These are phyloP conservation scores for Lamprotornis superbus DNA, from an alignment of 2,113 vertebrate genomes.

Conservation along the genomic window DNA sequence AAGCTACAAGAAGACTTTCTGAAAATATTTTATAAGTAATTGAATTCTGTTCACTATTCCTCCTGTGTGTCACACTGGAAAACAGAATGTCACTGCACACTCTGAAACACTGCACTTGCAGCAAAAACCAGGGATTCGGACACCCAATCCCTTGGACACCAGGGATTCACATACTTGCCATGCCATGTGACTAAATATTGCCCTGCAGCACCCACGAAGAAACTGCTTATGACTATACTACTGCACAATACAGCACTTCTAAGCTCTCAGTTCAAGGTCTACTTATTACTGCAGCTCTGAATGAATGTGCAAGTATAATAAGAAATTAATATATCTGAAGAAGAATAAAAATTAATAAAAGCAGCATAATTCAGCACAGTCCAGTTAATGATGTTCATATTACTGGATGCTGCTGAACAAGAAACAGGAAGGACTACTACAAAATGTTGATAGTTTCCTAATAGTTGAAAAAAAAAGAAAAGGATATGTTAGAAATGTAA, in stretches of 20 bases:
- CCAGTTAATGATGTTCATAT: background rate
- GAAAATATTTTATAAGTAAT: background rate
- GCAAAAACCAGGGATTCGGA: background rate
- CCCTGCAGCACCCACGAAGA: background rate
- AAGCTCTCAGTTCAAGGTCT: background rate
- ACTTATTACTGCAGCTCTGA: constrained; percentile 13
- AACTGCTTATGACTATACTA: constrained; percentile 16
- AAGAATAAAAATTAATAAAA: constrained; percentile 21
- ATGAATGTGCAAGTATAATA: background rate
- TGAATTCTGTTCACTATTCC: background rate
- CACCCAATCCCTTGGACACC: background rate
- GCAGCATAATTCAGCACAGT: background rate
- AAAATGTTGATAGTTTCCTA: background rate
- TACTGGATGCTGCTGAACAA: background rate
- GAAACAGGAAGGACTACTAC: background rate
- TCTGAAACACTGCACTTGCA: background rate
- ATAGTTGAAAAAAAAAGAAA: background rate
- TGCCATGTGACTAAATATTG: background rate
- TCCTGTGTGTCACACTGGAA: background rate
- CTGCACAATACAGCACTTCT: background rate
- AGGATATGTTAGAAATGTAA: background rate
- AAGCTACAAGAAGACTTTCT: background rate
- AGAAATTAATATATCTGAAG: background rate
- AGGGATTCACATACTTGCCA: background rate
- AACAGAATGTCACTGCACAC: background rate